phyloP scores from a whole-genome alignment of 1,140 invertebrate species.

The Chrysopa pallens region DNA sequence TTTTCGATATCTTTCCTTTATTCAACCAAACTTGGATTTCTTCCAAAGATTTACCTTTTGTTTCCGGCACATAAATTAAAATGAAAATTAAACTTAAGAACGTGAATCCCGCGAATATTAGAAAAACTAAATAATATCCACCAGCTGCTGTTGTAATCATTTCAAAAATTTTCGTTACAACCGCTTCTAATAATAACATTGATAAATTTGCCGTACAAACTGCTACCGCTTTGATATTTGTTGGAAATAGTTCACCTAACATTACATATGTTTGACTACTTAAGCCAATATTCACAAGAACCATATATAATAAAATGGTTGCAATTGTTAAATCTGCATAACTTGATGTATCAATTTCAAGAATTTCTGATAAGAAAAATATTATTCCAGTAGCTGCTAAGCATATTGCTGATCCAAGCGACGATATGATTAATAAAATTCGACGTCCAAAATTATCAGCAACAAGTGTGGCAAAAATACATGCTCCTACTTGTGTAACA shows the following conservation, averaged over 20 bases:
- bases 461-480: conserved; percentile 55
- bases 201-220: conserved; percentile 10
- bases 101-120: conserved; percentile 22
- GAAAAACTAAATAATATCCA: conserved; percentile 22
- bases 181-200: conserved; percentile 12
- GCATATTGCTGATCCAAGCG: background rate
- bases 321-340: conserved; percentile 6
- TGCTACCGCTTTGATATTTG: conserved; percentile 16
- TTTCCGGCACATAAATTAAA: conserved; percentile 38
- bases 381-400: background rate
- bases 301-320: conserved; percentile 10
- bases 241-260: conserved; percentile 13
- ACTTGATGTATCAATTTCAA: background rate
- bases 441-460: conserved; percentile 67
- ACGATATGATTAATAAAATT: conserved; percentile 3
- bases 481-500: conserved; percentile 41
- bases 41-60: conserved; percentile 38
- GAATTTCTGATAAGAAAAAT: conserved; percentile 1
- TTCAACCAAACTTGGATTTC: conserved; percentile 33
- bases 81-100: conserved; percentile 27
- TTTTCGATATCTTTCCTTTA: too few relatives aligned
- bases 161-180: conserved; percentile 28
- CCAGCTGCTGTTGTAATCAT: conserved; percentile 22
- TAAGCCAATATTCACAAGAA: conserved; percentile 11
- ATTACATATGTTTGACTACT: conserved; percentile 10